These are phyloP conservation scores for Eristalis pertinax DNA, from an alignment of 2,888 invertebrate genomes.

Conservation along the genomic window DNA sequence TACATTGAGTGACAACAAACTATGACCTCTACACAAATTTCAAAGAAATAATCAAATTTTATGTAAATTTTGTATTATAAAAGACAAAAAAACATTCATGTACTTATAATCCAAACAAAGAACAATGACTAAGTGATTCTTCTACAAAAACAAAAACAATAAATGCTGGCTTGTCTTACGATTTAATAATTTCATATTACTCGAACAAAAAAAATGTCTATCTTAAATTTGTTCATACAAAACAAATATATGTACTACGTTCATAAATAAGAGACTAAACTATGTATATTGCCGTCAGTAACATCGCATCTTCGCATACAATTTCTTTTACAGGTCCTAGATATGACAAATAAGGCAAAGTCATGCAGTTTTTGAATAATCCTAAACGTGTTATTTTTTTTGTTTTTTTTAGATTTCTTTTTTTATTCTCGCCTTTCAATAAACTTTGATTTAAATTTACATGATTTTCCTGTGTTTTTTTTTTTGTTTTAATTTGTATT, in stretches of 20 bases:
- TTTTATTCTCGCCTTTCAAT: neutral
- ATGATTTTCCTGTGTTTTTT: conserved; percentile 11
- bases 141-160: too few species aligned
- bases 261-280: neutral
- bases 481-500: conserved; percentile 14
- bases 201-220: neutral
- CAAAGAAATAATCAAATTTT: neutral
- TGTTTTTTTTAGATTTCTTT: neutral
- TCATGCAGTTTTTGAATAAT: conserved; percentile 37
- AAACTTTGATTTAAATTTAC: conserved; percentile 22
- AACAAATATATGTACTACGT: conserved; percentile 10
- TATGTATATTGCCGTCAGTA: neutral
- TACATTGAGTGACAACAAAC: too few species aligned
- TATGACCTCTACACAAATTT: too few species aligned
- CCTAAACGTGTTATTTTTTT: conserved; percentile 14
- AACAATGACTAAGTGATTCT: too few species aligned
- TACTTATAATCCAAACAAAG: too few species aligned
- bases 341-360: conserved; percentile 52
- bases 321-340: conserved; percentile 20
- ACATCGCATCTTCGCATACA: conserved; percentile 15
- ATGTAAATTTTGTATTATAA: neutral
- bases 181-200: neutral
- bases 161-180: too few species aligned
- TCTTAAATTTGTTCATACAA: neutral
- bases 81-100: neutral